These are phyloP conservation scores for Elysia crispata DNA, from an alignment of 2,888 invertebrate genomes.

Conservation along the genomic window DNA sequence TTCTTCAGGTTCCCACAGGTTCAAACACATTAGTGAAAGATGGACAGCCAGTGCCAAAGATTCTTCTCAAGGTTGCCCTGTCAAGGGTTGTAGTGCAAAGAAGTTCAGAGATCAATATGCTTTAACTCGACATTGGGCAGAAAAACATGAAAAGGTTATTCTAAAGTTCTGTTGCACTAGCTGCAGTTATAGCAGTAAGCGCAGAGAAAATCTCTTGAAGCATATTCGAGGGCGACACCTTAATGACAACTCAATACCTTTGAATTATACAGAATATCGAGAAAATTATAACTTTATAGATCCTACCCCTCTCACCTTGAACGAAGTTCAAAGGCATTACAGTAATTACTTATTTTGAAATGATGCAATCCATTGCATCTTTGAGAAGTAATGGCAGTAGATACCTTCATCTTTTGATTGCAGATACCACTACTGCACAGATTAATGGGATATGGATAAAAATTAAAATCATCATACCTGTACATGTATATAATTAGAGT, in stretches of 20 bases:
- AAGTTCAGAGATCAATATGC: neutral
- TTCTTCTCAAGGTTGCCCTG: slow-evolving; percentile 5
- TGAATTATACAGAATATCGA: too few relatives aligned
- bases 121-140: slow-evolving; percentile 16
- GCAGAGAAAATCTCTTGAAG: neutral
- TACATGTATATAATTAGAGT: too few relatives aligned
- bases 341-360: neutral
- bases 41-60: too few relatives aligned
- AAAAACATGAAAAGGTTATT: slow-evolving; percentile 15
- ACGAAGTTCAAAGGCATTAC: neutral
- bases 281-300: slow-evolving; percentile 14
- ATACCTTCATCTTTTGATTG: too few relatives aligned
- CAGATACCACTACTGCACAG: too few relatives aligned
- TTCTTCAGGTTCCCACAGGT: too few relatives aligned
- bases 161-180: neutral
- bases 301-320: slow-evolving; percentile 21
- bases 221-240: neutral
- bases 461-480: too few relatives aligned
- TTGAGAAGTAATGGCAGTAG: too few relatives aligned
- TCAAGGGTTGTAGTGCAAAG: neutral
- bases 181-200: neutral
- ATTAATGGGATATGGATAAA: too few relatives aligned
- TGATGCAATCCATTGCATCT: too few relatives aligned
- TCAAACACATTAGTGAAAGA: too few relatives aligned
- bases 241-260: neutral